Evolutionary conservation across 1,140 invertebrate genomes (phyloP).

Genomic region (Leptoteleia sp.): DNA sequence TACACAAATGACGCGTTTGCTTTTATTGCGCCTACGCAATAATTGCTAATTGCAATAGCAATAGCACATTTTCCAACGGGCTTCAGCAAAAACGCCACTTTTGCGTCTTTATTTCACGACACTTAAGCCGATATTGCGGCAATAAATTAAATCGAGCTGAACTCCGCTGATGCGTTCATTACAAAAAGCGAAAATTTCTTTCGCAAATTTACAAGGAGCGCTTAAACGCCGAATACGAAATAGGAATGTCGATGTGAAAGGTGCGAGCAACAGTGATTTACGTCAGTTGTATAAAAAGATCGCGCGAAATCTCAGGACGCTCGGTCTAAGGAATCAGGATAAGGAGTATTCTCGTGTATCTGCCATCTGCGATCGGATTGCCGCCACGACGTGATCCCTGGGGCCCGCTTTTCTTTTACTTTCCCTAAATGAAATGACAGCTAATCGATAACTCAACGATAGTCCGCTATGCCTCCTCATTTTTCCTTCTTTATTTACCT

Average conservation of each 20-base stretch:
- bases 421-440: slow-evolving; percentile 79
- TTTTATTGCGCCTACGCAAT: no score
- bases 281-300: slow-evolving; percentile 38
- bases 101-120: no score
- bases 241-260: slow-evolving; percentile 54
- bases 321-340: slow-evolving; percentile 69
- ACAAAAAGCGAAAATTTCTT: no score
- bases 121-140: no score
- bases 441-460: slow-evolving; percentile 77
- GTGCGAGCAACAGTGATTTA: slow-evolving; percentile 50
- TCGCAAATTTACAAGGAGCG: slow-evolving; percentile 35
- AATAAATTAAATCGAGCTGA: no score
- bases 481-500: slow-evolving; percentile 60
- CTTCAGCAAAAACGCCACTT: no score
- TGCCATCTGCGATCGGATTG: slow-evolving; percentile 74
- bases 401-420: slow-evolving; percentile 79
- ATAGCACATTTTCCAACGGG: no score
- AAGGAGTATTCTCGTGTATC: slow-evolving; percentile 79
- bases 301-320: slow-evolving; percentile 48
- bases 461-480: slow-evolving; percentile 33
- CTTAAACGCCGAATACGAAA: slow-evolving; percentile 12
- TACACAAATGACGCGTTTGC: no score
- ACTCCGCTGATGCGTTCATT: no score
- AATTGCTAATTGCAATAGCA: no score
- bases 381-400: slow-evolving; percentile 70